Evolutionary conservation across 2,797 vertebrate genomes (phyloP), one percentile per base, ranked within the genome.

Genomic region (Danio jaintianensis): DNA sequence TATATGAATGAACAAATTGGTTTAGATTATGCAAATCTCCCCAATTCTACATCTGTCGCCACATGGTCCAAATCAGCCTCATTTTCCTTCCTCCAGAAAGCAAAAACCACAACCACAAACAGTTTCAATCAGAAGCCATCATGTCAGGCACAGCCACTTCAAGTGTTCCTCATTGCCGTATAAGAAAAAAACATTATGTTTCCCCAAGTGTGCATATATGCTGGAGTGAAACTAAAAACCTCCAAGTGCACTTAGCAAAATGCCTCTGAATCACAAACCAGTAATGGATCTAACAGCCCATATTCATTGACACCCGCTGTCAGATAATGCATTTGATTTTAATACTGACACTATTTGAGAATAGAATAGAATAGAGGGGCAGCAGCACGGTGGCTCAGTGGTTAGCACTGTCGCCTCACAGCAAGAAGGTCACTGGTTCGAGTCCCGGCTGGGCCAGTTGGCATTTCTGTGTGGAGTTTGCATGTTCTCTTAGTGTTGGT

Each of bases 241-340:
- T 82, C 78, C 78, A 83, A 83, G 66, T 76, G 84, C 84, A 82
- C 86, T 85, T 87, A 81, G 71, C 84, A 76, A 66, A 82, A 63
- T 40, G 56, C 52, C 63, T 71, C 64, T n/a, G 47, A 81, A 85
- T 82, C 82, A 81, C 82, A 82, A 81, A 78, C 55, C 52, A 48
- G 75, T 82, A 86, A 86, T 82, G 78, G 83, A 67, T 83, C 76
- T 43, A 67, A 78, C 62, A 38, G 7, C 55, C 7, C 66, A 63
- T 50, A 53, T 80, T 78, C 43, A 50, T 29, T 16, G 61, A 72
- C 70, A 42, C 59, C 70, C 50, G 20, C 43, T 66, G 42, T 40
- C 36, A 80, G 43, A 58, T 18, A 62, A 67, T 50, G 45, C 75
- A 50, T 69, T 61, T 70, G 5, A 48, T 56, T 56, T 66, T 13